Percentiles rank a stretch among this genome's conserved stretches.
phyloP scores from a whole-genome alignment of 1,140 invertebrate genomes.

The Polyergus mexicanus region DNA sequence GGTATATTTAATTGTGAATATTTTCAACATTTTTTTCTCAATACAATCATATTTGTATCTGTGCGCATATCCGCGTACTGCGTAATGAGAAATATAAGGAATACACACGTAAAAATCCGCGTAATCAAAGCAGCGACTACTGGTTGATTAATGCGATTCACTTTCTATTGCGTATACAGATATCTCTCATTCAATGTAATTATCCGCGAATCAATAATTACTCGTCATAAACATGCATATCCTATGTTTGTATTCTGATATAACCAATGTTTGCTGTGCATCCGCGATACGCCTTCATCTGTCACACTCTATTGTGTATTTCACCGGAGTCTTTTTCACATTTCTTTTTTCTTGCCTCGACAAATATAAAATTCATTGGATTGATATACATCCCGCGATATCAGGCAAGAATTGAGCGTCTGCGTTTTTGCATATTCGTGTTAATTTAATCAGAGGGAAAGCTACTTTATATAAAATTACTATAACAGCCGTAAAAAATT shows the following conservation, averaged over 20 bases:
- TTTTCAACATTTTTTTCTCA: neutral
- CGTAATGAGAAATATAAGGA: slow-evolving; percentile 33
- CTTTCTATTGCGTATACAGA: slow-evolving; percentile 35
- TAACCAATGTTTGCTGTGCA: slow-evolving; percentile 22
- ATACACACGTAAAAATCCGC: neutral
- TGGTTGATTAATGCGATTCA: slow-evolving; percentile 56
- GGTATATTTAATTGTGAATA: neutral
- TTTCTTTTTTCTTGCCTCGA: neutral
- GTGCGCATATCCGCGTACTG: neutral
- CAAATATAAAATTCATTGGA: neutral
- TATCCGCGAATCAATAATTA: slow-evolving; percentile 51
- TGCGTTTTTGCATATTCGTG: slow-evolving; percentile 11
- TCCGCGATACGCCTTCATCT: slow-evolving; percentile 34
- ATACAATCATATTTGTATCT: slow-evolving; percentile 7
- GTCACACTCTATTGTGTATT: slow-evolving; percentile 12
- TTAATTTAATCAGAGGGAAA: slow-evolving; percentile 36
- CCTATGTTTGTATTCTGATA: slow-evolving; percentile 27
- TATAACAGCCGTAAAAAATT: neutral
- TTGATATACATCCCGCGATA: neutral
- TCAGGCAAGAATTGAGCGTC: slow-evolving; percentile 23
- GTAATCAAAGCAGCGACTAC: slow-evolving; percentile 24
- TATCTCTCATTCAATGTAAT: slow-evolving; percentile 50
- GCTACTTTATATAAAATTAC: slow-evolving; percentile 32
- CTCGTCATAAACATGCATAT: neutral
- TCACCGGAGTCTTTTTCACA: neutral